Base-by-base conservation (phyloP, 2,113 vertebrate genomes). In the Leuciscus idus region DNA sequence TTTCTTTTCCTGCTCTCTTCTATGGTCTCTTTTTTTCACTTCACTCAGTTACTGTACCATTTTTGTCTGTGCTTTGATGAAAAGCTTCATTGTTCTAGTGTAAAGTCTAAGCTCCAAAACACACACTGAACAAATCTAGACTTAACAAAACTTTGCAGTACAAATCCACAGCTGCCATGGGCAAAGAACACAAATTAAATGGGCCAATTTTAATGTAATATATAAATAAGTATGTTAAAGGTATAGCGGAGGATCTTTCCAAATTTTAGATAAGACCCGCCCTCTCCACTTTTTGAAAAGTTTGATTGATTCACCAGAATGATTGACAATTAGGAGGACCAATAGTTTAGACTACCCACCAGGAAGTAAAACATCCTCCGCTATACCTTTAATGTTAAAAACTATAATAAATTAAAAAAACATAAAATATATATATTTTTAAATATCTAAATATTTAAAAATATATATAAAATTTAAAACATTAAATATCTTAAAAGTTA, bases 71-170 rank as follows among this genome's bases (percentile, higher is more conserved):
- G 46, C 15, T 48, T 52, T 82, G 50, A 83, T 83, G 81, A 83
- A 83, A 83, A 73, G 66, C 48, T 83, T 83, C 50, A 83, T 83
- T 83, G 66, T 83, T 33, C 81, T 70, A 55, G 50, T 73, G 30
- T 73, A 73, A 83, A 59, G 66, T 72, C 50, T 70, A 68, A 52
- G 21, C 28, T n/a, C 64, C 66, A 83, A 83, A 70, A 83, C 39
- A 73, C 28, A 83, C 48, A 73, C 46, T 23, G 30, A 73, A 55
- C 81, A 73, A 83, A 28, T 83, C 66, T 83, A 28, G 6, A 83
- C 11, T 30, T 72, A 81, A 46, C 11, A 50, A 70, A 83, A 83
- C 15, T 83, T 55, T 28, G 26, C 81, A 23, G 81, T 70, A 70
- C 64, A 70, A 55, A 70, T 72, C 26, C 28, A 9, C 30, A 17